Evolutionary conservation across 2,888 invertebrate species (phyloP).

Genomic region (Tromatobia lineatoria): DNA sequence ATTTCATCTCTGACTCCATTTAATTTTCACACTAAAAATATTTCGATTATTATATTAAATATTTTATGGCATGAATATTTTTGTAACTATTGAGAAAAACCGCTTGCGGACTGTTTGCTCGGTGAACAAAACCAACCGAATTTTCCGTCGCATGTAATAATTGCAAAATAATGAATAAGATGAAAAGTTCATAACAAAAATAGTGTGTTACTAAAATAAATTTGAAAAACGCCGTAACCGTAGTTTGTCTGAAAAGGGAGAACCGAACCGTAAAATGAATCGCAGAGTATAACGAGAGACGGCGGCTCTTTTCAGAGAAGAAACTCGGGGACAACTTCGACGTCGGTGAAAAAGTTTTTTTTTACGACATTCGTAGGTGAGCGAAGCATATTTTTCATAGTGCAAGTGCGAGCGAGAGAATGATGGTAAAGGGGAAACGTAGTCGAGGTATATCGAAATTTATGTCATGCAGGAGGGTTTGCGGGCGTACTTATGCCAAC

Average conservation of each 20-base stretch:
- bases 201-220: slow-evolving; percentile 25
- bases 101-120: too few relatives aligned
- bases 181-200: background rate
- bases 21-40: too few relatives aligned
- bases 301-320: slow-evolving; percentile 37
- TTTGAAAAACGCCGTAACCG: slow-evolving; percentile 13
- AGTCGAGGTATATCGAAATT: slow-evolving; percentile 67
- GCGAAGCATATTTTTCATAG: slow-evolving; percentile 68
- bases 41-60: too few relatives aligned
- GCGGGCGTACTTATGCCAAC: slow-evolving; percentile 44
- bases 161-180: too few relatives aligned
- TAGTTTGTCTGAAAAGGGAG: slow-evolving; percentile 47
- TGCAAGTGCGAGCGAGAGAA: slow-evolving; percentile 31
- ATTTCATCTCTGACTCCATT: too few relatives aligned
- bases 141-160: too few relatives aligned
- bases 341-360: slow-evolving; percentile 63
- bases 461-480: slow-evolving; percentile 64
- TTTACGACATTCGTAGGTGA: slow-evolving; percentile 70
- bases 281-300: slow-evolving; percentile 59
- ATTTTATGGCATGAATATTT: too few relatives aligned
- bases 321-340: slow-evolving; percentile 65
- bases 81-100: too few relatives aligned
- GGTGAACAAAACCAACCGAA: too few relatives aligned
- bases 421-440: slow-evolving; percentile 48
- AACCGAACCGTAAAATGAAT: slow-evolving; percentile 68